A percentile compares a stretch with the other conserved stretches of the same genome.
phyloP scores from a whole-genome alignment of 1,140 invertebrate species.

The Pogonognathellus flavescens region DNA sequence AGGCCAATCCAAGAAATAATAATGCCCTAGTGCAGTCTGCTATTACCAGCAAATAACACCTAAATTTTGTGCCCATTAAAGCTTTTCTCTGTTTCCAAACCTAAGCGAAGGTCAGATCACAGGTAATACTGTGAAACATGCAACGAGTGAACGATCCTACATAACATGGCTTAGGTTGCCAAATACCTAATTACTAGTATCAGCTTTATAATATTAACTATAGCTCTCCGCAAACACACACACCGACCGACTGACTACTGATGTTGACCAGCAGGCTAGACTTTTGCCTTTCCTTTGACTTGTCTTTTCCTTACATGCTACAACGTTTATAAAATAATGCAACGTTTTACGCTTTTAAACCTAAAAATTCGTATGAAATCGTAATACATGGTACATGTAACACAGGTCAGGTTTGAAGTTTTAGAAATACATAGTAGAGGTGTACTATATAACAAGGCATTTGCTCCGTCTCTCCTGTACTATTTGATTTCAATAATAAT shows the following conservation, averaged over 20 bases:
- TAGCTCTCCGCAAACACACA: not conserved
- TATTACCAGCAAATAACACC: conserved; percentile 28
- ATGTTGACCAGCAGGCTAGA: not conserved
- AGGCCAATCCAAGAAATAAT: conserved; percentile 46
- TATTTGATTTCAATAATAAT: too few species aligned
- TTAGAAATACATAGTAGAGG: not conserved
- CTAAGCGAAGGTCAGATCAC: conserved; percentile 44
- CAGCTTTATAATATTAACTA: conserved; percentile 21
- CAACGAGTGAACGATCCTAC: conserved; percentile 17
- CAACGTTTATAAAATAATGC: not conserved
- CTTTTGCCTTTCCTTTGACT: not conserved
- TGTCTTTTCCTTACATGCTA: not conserved
- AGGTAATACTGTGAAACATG: conserved; percentile 11
- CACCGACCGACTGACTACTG: not conserved
- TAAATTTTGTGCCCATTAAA: conserved; percentile 32
- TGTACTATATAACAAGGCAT: not conserved
- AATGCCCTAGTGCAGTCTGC: conserved; percentile 25
- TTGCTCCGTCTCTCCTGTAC: too few species aligned
- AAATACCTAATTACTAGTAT: conserved; percentile 42
- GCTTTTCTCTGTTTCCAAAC: conserved; percentile 24
- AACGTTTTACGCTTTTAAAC: not conserved
- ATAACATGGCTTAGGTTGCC: conserved; percentile 23
- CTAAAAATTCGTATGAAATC: conserved; percentile 15
- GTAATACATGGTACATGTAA: not conserved
- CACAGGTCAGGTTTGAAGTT: conserved; percentile 19